Base-by-base conservation (phyloP, 1,140 invertebrate genomes). In the Sipha flava region DNA sequence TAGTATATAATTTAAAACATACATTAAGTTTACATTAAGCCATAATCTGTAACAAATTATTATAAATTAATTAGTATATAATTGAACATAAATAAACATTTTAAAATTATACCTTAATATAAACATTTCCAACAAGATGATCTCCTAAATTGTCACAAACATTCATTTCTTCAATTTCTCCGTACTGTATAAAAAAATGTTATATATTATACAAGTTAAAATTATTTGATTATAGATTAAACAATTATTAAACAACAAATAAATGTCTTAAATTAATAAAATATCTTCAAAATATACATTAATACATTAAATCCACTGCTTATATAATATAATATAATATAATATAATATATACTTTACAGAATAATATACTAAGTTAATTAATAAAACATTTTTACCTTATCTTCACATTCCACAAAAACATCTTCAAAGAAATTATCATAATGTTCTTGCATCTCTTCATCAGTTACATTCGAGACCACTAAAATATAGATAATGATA, bases 91-190 rank as follows among this genome's bases (percentile, higher is more conserved):
- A 21, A 18, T 23, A 66, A 26, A n/a, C n/a, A n/a, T n/a, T 29
- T 12, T 29, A 70, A 26, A 9, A 82, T 64, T 23, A 85, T 88
- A 94, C 92, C 88, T 98, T 98, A 59, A 98, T 96, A 86, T 98
- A 98, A 52, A 98, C 97, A 90, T 98, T 98, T 77, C 97, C 97
- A 66, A 98, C 96, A 47, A 99, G 87, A 86, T 99, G 97, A 86
- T 99, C 97, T 43, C 97, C 97, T 68, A 99, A 89, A 87, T 99
- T 99, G 86, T 99, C 97, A 88, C 97, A 99, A 26, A 99, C 96
- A 88, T 99, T 99, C 96, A 99, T 98, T 87, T 99, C 97, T 88
- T 99, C 97, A 84, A 99, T 98, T 87, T 98, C 96, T 1, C 97
- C 97, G 89, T 99, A 99, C 89, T 91, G 84, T 40, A 83, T 86